Percentiles rank a stretch among this genome's conserved stretches.
Conservation (phyloP, 2,888 invertebrate species). For the Eudemis profundana region DNA sequence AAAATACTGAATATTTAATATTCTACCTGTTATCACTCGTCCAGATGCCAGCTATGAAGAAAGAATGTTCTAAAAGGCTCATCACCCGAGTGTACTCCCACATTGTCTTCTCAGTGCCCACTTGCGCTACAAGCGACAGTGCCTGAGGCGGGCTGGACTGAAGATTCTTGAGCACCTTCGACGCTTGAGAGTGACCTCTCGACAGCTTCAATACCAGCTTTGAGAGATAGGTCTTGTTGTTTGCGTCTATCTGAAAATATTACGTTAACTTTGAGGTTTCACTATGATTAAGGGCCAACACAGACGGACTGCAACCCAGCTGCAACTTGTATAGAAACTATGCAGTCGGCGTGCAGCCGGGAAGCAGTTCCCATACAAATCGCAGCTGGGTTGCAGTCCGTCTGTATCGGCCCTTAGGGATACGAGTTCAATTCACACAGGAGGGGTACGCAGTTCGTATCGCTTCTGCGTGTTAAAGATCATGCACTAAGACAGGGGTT, state of each 20-base stretch:
- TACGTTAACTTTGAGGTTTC: not conserved
- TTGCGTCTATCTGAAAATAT: slow-evolving; percentile 74
- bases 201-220: slow-evolving; percentile 78
- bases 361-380: too few relatives aligned
- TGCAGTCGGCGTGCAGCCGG: too few relatives aligned
- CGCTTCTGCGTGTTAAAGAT: too few relatives aligned
- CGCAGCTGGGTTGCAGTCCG: too few relatives aligned
- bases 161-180: slow-evolving; percentile 74
- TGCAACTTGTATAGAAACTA: too few relatives aligned
- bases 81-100: slow-evolving; percentile 81
- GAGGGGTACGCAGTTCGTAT: too few relatives aligned
- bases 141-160: slow-evolving; percentile 74
- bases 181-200: slow-evolving; percentile 76
- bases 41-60: slow-evolving; percentile 80
- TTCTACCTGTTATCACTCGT: slow-evolving; percentile 71
- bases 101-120: slow-evolving; percentile 76
- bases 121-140: slow-evolving; percentile 75
- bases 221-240: slow-evolving; percentile 78
- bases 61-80: slow-evolving; percentile 78
- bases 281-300: too few relatives aligned
- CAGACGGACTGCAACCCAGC: too few relatives aligned
- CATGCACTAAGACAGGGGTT: too few relatives aligned
- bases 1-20: slow-evolving; percentile 1
- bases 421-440: too few relatives aligned
- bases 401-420: too few relatives aligned